phyloP scores from a whole-genome alignment of 2,797 vertebrate genomes.

The Gambusia yucatana region DNA sequence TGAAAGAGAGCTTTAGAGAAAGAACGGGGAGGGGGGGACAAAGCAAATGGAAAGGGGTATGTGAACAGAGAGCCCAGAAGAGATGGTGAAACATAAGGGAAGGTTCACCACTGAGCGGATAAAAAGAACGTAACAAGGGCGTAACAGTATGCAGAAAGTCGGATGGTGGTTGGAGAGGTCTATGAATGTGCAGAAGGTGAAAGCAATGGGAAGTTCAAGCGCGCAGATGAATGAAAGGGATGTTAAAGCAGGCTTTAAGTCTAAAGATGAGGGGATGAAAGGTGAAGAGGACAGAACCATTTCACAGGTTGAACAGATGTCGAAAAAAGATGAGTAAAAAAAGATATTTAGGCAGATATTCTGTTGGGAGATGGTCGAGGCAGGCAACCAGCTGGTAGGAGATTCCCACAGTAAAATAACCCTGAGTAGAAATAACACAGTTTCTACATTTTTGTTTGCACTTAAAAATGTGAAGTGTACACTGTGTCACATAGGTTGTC shows the following conservation, averaged over 20 bases:
- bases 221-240: constrained; percentile 43
- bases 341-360: constrained; percentile 1
- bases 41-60: constrained; percentile 62
- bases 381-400: background rate
- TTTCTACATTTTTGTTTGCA: background rate
- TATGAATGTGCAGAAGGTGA: constrained; percentile 30
- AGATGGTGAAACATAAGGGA: constrained; percentile 46
- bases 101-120: constrained; percentile 50
- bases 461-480: background rate
- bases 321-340: constrained; percentile 13
- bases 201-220: constrained; percentile 17
- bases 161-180: constrained; percentile 35
- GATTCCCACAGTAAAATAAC: background rate
- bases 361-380: background rate
- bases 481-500: background rate
- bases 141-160: constrained; percentile 40
- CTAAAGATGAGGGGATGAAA: constrained; percentile 22
- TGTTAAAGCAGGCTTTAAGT: constrained; percentile 25
- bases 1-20: constrained; percentile 79
- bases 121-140: constrained; percentile 43
- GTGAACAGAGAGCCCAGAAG: constrained; percentile 35
- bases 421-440: background rate
- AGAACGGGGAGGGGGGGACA: constrained; percentile 43
- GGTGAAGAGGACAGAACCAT: constrained; percentile 4
- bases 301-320: background rate